A percentile compares a stretch with the other conserved stretches of the same genome.
Conservation (phyloP, 2,113 vertebrate genomes). For the Ptyas mucosa region DNA sequence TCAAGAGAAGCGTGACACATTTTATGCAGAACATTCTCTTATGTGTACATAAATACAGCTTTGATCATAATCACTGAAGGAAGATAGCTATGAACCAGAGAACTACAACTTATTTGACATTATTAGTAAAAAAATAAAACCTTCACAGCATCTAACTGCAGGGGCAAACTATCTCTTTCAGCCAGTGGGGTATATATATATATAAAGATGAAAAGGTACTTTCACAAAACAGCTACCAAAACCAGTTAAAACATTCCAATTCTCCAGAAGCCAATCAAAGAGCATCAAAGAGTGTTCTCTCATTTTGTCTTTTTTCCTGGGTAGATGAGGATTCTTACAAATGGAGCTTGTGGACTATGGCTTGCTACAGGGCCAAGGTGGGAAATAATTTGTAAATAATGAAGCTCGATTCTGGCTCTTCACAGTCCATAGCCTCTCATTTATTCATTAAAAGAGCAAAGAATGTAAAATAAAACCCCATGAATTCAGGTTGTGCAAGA, state of each 20-base stretch:
- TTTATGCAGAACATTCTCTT: neutral
- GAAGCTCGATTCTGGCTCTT: neutral
- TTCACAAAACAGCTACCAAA: neutral
- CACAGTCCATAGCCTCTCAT: neutral
- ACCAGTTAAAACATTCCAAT: neutral
- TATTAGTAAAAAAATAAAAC: neutral
- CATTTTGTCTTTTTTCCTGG: neutral
- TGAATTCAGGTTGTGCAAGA: neutral
- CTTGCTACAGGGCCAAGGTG: neutral
- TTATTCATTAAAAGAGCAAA: neutral
- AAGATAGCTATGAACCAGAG: neutral
- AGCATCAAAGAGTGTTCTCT: neutral
- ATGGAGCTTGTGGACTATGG: neutral
- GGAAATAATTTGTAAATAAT: neutral
- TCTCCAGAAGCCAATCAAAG: neutral
- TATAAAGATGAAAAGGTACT: neutral
- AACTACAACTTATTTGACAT: neutral
- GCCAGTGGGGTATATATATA: neutral
- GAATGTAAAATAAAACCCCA: neutral
- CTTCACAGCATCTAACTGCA: neutral
- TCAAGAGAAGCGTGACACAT: neutral
- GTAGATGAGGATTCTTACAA: neutral
- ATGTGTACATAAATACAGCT: neutral
- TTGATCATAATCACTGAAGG: neutral
- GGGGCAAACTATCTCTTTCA: neutral